Conservation (phyloP, 2,113 vertebrate species). For the Lepidiolamprologus cunningtoni region DNA sequence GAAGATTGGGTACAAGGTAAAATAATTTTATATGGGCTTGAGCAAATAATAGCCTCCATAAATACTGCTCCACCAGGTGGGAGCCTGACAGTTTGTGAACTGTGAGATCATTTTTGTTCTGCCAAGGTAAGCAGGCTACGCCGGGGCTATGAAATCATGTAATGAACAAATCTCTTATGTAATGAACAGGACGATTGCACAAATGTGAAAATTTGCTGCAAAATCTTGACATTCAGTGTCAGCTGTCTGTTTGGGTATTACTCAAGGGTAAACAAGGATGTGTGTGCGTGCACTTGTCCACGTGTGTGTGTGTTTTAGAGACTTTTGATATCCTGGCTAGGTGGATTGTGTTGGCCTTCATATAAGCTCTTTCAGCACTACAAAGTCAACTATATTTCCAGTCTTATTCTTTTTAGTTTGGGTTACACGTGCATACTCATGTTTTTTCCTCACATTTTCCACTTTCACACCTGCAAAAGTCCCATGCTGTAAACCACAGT, state of each 20-base stretch:
- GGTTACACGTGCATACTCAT: neutral
- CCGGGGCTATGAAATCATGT: neutral
- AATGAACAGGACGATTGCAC: conserved; percentile 16
- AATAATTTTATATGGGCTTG: neutral
- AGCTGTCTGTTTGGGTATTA: conserved; percentile 21
- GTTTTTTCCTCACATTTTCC: neutral
- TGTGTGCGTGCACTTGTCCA: neutral
- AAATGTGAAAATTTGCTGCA: neutral
- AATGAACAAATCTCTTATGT: neutral
- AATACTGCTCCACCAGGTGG: neutral
- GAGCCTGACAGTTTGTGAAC: neutral
- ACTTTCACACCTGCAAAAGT: neutral
- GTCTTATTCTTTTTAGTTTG: neutral
- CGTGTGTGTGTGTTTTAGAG: neutral
- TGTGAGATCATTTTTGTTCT: neutral
- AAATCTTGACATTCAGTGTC: conserved; percentile 9
- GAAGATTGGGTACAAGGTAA: neutral
- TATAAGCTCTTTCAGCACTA: neutral
- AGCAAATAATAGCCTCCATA: neutral
- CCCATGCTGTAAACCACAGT: neutral
- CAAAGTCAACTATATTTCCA: neutral
- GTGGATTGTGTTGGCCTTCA: neutral
- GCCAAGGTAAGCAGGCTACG: neutral
- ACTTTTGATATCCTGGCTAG: neutral
- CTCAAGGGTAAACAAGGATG: conserved; percentile 1